phyloP scores from a whole-genome alignment of 2,113 vertebrate genomes.

The Oncorhynchus tshawytscha region DNA sequence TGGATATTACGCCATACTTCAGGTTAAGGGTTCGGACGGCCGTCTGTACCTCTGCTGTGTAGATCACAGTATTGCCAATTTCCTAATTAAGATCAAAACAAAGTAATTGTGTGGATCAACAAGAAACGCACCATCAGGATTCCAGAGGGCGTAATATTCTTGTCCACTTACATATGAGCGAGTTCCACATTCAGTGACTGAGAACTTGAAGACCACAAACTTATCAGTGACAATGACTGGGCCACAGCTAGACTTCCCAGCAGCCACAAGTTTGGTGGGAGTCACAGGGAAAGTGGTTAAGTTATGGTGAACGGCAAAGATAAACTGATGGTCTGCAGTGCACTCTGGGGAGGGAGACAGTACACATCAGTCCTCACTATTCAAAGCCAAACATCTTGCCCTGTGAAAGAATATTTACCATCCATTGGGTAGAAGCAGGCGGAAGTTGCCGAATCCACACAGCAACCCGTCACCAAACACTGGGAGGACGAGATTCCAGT shows the following conservation, averaged over 20 bases:
- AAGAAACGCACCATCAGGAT: too few relatives aligned
- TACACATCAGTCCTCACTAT: not conserved
- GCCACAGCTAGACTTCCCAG: constrained; percentile 45
- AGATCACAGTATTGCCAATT: constrained; percentile 43
- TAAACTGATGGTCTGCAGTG: constrained; percentile 63
- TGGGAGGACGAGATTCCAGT: not conserved
- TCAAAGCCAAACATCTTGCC: not conserved
- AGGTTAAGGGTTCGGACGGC: constrained; percentile 38
- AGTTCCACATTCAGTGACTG: constrained; percentile 65
- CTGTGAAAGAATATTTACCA: constrained; percentile 42
- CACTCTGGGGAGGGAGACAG: constrained; percentile 52
- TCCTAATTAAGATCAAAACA: constrained; percentile 29
- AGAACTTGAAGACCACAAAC: constrained; percentile 71
- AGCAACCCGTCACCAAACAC: constrained; percentile 63
- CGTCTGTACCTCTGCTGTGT: constrained; percentile 64
- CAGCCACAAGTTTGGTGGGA: constrained; percentile 46
- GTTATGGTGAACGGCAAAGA: constrained; percentile 58
- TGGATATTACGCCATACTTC: constrained; percentile 64
- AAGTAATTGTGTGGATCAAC: not conserved
- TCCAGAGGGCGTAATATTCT: not conserved
- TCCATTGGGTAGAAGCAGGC: constrained; percentile 69
- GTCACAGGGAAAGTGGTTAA: constrained; percentile 41
- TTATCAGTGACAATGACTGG: constrained; percentile 50
- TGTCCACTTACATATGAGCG: constrained; percentile 61
- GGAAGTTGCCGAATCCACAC: constrained; percentile 20